Evolutionary conservation across 1,140 invertebrate genomes (phyloP), one percentile per base, ranked within the genome.

Genomic region (Cydia splendana): DNA sequence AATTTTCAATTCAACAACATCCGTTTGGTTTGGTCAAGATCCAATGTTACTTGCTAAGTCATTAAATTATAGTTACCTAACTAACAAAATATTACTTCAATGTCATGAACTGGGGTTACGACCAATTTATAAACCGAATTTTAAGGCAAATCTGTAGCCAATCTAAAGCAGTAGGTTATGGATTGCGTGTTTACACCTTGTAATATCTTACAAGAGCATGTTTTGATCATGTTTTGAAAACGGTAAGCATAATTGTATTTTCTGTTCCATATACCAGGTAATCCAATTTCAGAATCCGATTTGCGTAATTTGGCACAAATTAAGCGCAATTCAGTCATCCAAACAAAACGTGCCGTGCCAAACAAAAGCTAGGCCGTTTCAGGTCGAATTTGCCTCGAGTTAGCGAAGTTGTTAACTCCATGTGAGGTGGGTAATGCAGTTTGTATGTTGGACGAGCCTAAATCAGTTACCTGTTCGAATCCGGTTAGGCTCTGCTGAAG

Each of bases 401-500:
- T 62, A 10, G 57, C 20, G 9, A 62, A 62, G 18, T 62, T 24
- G 20, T 18, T 57, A 20, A 57, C 51, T 57, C 57, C 18, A 24
- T 4, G 57, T 62, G 57, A 53, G 51, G n/a, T 4, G 24, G 18
- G 18, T 62, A 57, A 57, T 15, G 48, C 15, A 15, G 48, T 57
- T 57, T 57, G n/a, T 9, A 10, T 62, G 57, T 24, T 9, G 9
- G 20, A 62, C 20, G 18, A 20, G 57, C 57, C 57, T 62, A 12
- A 62, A 62, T 24, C 57, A 62, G 57, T 62, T 62, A 62, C 57
- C 57, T 62, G n/a, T n/a, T 62, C 1, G 51, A n/a, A 18, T 53
- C 15, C 5, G 51, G 51, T 53, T 53, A 53, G 51, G 51, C 15
- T n/a, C 51, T 18, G 51, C 1, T n/a, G n/a, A 7, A 53, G 15